Evolutionary conservation across 2,888 invertebrate species (phyloP), one percentile per base, ranked within the genome.

Genomic region (Cosmia trapezina): DNA sequence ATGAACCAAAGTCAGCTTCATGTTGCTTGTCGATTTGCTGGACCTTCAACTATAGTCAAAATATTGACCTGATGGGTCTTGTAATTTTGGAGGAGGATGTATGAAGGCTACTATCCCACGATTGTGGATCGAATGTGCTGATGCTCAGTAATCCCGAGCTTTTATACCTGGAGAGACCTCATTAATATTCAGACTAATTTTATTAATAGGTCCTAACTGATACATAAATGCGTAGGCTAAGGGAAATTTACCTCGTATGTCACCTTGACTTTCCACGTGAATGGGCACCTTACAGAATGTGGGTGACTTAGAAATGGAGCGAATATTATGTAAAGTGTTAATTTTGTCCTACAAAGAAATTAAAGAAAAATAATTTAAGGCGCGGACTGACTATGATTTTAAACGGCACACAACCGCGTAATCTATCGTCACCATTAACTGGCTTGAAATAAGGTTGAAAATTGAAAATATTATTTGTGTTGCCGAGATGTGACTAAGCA

Each of bases 171-270:
- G 51, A 69, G 47, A 19, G 1, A 67, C 47, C n/a, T 71, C 57
- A 76, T 82, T 70, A 73, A 69, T 82, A 82, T 82, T 70, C 76
- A 76, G 67, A 71, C 19, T 19, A 49, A 67, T 51, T 77, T 67
- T 65, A 73, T 67, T 43, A 33, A 64, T 47, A 64, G 45, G 66
- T 49, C 14, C 17, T 54, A 14, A 64, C 62, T 69, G 51, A 69
- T 63, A 60, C 56, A 17, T 60, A 54, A 41, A 49, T 56, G 54
- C 51, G 69, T 77, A 73, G 49, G 73, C 43, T 67, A 61, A 41
- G 73, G 57, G 37, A 64, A 77, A 54, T 64, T 76, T 19, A 14
- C 66, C 59, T 67, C 14, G 1, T 43, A 28, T 45, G 7, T 61
- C 63, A 61, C 43, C 53, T 53, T 70, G 60, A 33, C 2, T 81